Percentiles rank a stretch among this genome's conserved stretches.
These are phyloP conservation scores for Psilanteris sp. DNA, from an alignment of 1,140 invertebrate species.

Conservation along the genomic window DNA sequence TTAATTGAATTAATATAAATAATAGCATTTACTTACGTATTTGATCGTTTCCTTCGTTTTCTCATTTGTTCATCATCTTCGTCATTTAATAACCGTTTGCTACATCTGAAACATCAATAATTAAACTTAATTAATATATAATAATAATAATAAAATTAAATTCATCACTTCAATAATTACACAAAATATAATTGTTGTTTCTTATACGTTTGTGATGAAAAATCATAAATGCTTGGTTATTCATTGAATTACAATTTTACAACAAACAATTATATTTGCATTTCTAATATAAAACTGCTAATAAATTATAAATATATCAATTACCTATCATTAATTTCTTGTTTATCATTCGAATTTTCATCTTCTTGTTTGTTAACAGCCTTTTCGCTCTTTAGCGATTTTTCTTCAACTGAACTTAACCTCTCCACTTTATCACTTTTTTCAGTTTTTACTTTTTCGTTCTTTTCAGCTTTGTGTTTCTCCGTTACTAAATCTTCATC, in stretches of 20 bases:
- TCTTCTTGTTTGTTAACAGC: slow-evolving; percentile 74
- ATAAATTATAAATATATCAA: no score
- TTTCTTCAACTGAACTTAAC: slow-evolving; percentile 63
- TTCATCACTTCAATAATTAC: no score
- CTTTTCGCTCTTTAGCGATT: slow-evolving; percentile 69
- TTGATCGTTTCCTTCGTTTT: slow-evolving; percentile 75
- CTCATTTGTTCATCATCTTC: slow-evolving; percentile 74
- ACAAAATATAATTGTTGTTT: no score
- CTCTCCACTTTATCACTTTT: slow-evolving; percentile 68
- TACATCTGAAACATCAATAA: slow-evolving; percentile 59
- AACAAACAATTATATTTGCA: no score
- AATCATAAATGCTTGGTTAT: no score
- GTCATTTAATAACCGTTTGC: slow-evolving; percentile 71
- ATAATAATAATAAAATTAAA: no score
- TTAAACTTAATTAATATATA: background rate
- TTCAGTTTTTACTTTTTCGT: slow-evolving; percentile 70
- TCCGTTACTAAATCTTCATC: slow-evolving; percentile 72
- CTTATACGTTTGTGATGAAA: no score
- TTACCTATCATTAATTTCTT: slow-evolving; percentile 71
- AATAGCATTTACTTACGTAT: slow-evolving; percentile 26
- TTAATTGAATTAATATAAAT: no score
- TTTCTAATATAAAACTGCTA: no score
- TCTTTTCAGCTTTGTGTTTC: slow-evolving; percentile 71
- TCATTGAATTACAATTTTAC: no score
- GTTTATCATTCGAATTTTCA: slow-evolving; percentile 71